Conservation (phyloP, 2,888 invertebrate species). For the Polyommatus iphigenia region DNA sequence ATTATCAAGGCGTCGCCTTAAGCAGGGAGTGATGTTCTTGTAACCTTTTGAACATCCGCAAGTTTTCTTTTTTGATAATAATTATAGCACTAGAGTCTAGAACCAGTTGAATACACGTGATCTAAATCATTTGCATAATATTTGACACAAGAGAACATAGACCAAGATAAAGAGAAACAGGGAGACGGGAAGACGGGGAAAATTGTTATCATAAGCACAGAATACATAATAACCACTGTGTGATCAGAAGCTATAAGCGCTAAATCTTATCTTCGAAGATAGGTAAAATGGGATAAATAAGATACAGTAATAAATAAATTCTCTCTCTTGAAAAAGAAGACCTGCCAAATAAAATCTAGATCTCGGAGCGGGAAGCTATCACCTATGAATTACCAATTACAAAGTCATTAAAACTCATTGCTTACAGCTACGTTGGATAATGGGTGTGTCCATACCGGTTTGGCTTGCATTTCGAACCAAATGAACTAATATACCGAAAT, state of each 20-base stretch:
- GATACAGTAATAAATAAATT: neutral
- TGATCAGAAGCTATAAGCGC: neutral
- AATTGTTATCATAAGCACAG: neutral
- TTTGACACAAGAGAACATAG: neutral
- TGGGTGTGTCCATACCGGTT: constrained; percentile 16
- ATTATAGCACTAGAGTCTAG: neutral
- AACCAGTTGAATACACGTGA: neutral
- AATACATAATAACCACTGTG: neutral
- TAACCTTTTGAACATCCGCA: constrained; percentile 18
- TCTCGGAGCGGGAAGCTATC: neutral
- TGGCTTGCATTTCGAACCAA: constrained; percentile 1
- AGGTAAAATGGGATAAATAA: neutral
- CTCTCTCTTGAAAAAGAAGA: neutral
- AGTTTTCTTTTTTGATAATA: neutral
- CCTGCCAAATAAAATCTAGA: too few species aligned
- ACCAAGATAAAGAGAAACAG: neutral
- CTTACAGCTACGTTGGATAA: neutral
- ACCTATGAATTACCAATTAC: constrained; percentile 1
- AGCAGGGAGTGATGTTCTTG: neutral
- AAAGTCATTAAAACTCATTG: neutral
- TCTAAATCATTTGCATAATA: neutral
- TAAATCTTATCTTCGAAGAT: too few species aligned
- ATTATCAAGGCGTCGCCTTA: too few species aligned
- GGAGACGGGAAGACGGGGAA: neutral
- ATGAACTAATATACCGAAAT: constrained; percentile 16